Base-by-base conservation (phyloP, 2,797 vertebrate species). In the Tokudaia tokunoshimensis region DNA sequence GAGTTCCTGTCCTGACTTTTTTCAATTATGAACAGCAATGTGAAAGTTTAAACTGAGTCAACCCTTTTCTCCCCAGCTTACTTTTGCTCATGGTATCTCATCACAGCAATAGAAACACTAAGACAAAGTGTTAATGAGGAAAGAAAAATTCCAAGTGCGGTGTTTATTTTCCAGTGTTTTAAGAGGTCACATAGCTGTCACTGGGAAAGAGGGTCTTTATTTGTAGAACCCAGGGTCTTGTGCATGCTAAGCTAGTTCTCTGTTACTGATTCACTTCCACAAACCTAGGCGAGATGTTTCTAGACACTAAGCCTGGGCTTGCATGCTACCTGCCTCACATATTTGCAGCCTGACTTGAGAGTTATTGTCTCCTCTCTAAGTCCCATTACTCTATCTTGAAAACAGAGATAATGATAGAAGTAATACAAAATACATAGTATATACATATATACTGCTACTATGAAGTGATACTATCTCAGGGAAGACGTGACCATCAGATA, bases 141-240 rank as follows among this genome's bases (percentile, higher is more conserved):
- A 61, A 61, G 12, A 82, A 37, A 81, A 76, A 50, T 6, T 12
- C 57, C 52, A 20, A 61, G 14, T 59, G 1, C n/a, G n/a, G 13
- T 76, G 14, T 72, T 65, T 72, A 74, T 82, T 82, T 59, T 79
- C 67, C 76, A 37, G 26, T 59, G 57, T 85, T 96, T 80, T 83
- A 24, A 89, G 61, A 93, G 74, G 82, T 79, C 84, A 74, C 44
- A 0, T 19, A 37, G 57, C 63, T 47, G 34, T 87, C 41, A n/a
- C 37, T 52, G 50, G 12, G 3, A 61, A 63, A 75, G 4, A 70
- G 13, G 10, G 9, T 5, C 44, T 76, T 44, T 34, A 29, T 41
- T 74, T 74, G 8, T n/a, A 72, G 65, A 87, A 26, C 50, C n/a
- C 24, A 19, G 85, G 67, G n/a, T n/a, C 52, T 41, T 74, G 47